Conservation (phyloP, 2,113 vertebrate genomes). For the Grammomys surdaster region DNA sequence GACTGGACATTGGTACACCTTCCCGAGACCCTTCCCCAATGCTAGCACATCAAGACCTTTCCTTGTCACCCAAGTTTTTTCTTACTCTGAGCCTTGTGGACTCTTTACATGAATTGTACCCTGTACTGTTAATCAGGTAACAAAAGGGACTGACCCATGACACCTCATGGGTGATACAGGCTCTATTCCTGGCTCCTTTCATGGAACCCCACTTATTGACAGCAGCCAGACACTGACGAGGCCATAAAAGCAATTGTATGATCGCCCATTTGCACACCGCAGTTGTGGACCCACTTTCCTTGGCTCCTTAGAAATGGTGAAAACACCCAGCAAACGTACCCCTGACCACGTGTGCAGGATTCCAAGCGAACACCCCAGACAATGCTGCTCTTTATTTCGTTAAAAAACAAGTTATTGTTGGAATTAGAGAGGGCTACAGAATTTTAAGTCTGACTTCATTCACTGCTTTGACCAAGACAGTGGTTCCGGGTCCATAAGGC, state of each 20-base stretch:
- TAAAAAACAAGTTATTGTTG: neutral
- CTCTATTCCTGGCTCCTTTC: neutral
- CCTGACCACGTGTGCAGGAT: neutral
- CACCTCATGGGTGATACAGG: neutral
- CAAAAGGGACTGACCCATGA: neutral
- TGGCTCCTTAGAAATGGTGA: slow-evolving; percentile 55
- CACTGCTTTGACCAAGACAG: neutral
- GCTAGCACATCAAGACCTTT: neutral
- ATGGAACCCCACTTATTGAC: neutral
- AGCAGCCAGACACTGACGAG: neutral
- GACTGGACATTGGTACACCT: neutral
- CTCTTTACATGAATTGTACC: neutral
- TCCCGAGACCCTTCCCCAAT: accelerated
- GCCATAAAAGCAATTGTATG: slow-evolving; percentile 16
- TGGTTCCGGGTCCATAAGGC: neutral
- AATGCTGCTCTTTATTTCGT: slow-evolving; percentile 15
- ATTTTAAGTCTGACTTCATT: slow-evolving; percentile 26
- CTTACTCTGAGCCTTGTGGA: neutral
- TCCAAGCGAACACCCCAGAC: slow-evolving; percentile 14
- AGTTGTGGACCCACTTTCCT: neutral
- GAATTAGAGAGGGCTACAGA: neutral
- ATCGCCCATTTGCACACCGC: neutral
- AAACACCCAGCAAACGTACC: slow-evolving; percentile 46
- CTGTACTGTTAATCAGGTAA: neutral
- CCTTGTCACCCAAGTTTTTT: neutral